These are phyloP conservation scores for Sapayoa aenigma DNA, from an alignment of 2,113 vertebrate species.

Conservation along the genomic window DNA sequence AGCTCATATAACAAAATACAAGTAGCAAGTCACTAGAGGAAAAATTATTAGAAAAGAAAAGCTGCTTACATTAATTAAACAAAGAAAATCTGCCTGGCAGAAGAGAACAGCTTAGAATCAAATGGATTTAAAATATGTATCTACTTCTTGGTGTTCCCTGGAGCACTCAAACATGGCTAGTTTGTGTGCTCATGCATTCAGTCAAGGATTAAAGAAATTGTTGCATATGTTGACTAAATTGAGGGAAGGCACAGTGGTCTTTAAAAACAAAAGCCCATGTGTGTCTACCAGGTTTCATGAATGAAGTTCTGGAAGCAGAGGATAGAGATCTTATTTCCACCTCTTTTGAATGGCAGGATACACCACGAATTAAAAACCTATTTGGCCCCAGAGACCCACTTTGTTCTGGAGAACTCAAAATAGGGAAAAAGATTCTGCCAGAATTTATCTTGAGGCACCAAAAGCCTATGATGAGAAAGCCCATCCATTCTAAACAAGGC, in stretches of 20 bases:
- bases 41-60: constrained; percentile 4
- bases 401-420: neutral
- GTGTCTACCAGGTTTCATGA: neutral
- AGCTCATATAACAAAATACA: neutral
- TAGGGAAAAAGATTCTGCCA: neutral
- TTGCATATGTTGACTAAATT: neutral
- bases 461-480: neutral
- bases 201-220: neutral
- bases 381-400: neutral
- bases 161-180: neutral
- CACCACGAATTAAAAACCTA: neutral
- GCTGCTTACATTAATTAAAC: constrained; percentile 43
- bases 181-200: neutral
- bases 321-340: neutral
- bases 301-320: neutral
- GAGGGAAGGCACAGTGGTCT: neutral
- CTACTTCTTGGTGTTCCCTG: neutral
- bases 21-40: neutral
- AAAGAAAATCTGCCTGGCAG: neutral
- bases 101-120: neutral
- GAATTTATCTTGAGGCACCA: neutral
- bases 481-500: neutral
- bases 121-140: neutral
- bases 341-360: neutral
- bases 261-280: neutral